These are phyloP conservation scores for Notothenia coriiceps DNA, from an alignment of 2,113 vertebrate species.

Conservation along the genomic window DNA sequence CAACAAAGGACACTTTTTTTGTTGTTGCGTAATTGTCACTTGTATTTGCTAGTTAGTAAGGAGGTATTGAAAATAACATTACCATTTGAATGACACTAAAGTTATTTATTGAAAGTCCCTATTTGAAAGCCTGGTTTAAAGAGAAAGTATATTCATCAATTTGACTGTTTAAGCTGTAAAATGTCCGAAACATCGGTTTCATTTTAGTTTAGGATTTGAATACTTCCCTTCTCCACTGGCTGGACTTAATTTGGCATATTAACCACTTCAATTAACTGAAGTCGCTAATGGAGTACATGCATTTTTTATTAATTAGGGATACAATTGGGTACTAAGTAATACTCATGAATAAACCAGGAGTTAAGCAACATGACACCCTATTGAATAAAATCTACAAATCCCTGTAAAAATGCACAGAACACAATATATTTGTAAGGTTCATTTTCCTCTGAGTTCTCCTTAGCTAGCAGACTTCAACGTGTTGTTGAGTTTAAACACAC, in stretches of 20 bases:
- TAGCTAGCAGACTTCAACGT: neutral
- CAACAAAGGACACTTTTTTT: no score
- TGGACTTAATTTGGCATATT: constrained; percentile 9
- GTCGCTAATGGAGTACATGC: neutral
- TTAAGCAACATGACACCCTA: neutral
- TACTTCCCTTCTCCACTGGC: neutral
- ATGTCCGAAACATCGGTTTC: neutral
- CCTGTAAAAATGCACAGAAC: neutral
- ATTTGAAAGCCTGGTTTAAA: no score
- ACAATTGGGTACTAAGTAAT: neutral
- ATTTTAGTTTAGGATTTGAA: neutral
- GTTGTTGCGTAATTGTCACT: no score
- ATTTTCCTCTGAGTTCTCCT: neutral
- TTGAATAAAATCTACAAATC: constrained; percentile 2
- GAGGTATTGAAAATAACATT: no score
- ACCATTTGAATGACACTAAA: no score
- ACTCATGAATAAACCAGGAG: neutral
- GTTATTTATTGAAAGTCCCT: no score
- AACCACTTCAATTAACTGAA: constrained; percentile 6
- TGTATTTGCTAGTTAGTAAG: no score
- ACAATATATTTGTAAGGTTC: neutral
- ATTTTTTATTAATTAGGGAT: neutral
- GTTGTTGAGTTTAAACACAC: constrained; percentile 7
- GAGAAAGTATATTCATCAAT: no score
- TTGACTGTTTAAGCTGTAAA: neutral